phyloP scores from a whole-genome alignment of 53 echinoderm and acorn worm species.

The Apostichopus leukothele region DNA sequence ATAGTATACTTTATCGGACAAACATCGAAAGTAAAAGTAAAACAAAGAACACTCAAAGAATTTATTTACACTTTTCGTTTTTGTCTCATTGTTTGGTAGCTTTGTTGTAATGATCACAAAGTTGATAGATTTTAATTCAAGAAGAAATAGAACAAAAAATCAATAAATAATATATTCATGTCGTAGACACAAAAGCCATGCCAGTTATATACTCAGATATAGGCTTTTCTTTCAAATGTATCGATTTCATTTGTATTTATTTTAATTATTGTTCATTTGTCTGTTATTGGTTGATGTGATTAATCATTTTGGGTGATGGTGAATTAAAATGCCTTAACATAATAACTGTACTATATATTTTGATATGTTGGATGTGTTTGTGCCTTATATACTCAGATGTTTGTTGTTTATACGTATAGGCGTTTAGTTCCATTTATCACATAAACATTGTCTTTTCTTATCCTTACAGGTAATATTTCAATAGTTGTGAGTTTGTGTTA shows the following conservation, averaged over 20 bases:
- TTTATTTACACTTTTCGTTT: too few relatives aligned
- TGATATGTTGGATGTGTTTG: neutral
- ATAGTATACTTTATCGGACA: too few relatives aligned
- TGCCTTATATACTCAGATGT: neutral
- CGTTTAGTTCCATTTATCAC: too few relatives aligned
- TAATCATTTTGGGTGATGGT: neutral
- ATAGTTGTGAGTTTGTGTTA: too few relatives aligned
- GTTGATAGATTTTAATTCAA: too few relatives aligned
- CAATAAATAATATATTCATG: neutral
- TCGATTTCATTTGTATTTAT: neutral
- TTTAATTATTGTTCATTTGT: neutral
- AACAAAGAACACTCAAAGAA: too few relatives aligned
- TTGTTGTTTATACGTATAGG: neutral
- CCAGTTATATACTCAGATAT: neutral
- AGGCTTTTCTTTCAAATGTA: neutral
- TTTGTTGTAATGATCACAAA: too few relatives aligned
- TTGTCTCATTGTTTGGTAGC: too few relatives aligned
- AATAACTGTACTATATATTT: neutral
- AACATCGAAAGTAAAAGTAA: too few relatives aligned
- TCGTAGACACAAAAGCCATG: neutral
- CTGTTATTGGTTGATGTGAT: neutral
- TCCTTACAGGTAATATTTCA: too few relatives aligned
- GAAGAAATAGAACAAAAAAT: too few relatives aligned
- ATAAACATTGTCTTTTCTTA: too few relatives aligned
- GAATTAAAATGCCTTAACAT: neutral